Conservation (phyloP, 2,113 vertebrate genomes). For the Mormyrus iriodes region DNA sequence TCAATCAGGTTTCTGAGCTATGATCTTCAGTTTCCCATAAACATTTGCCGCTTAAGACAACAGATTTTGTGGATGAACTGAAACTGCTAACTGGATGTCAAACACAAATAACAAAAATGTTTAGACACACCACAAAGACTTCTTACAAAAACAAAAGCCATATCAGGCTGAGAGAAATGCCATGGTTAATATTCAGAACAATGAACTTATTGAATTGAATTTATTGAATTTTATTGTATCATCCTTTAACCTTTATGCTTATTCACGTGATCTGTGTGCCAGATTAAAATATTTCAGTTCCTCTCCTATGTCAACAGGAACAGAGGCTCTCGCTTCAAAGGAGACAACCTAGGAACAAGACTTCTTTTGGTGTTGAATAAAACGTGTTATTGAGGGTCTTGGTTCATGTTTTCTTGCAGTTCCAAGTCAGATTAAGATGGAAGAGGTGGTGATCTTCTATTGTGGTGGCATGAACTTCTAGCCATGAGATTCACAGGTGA, state of each 20-base stretch:
- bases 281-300: neutral
- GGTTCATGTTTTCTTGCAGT: neutral
- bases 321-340: slow-evolving; percentile 5
- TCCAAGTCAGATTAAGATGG: neutral
- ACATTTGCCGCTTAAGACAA: neutral
- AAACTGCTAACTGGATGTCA: neutral
- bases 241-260: slow-evolving; percentile 6
- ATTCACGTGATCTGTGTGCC: neutral
- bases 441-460: neutral
- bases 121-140: neutral
- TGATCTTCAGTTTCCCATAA: neutral
- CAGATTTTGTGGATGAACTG: neutral
- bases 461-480: neutral
- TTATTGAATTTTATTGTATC: slow-evolving; percentile 9
- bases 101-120: neutral
- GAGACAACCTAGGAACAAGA: neutral
- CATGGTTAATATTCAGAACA: neutral
- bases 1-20: neutral
- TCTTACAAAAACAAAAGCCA: neutral
- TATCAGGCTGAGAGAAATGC: neutral
- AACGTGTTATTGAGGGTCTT: neutral
- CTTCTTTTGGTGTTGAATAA: neutral
- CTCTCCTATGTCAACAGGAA: neutral
- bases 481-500: neutral
- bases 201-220: neutral